These are phyloP conservation scores for Melozone crissalis DNA, from an alignment of 2,113 vertebrate species.

Conservation along the genomic window DNA sequence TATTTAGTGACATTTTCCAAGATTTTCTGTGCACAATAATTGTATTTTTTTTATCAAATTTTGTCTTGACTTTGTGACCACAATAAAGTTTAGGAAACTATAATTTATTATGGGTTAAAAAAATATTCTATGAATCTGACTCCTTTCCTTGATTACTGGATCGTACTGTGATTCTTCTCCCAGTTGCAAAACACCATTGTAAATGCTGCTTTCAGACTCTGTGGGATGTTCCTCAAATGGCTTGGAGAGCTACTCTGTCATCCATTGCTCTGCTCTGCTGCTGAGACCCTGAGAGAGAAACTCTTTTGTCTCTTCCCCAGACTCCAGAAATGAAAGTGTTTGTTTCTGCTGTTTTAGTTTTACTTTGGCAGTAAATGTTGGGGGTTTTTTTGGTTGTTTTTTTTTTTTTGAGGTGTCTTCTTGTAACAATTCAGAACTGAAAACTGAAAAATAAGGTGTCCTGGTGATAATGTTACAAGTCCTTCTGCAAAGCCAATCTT, in stretches of 20 bases:
- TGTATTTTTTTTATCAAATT: neutral
- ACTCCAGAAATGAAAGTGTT: neutral
- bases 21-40: constrained; percentile 4
- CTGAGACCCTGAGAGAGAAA: neutral
- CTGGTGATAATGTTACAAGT: neutral
- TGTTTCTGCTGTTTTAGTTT: neutral
- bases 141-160: constrained; percentile 35
- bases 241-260: neutral
- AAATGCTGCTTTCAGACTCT: neutral
- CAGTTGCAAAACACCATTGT: neutral
- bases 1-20: constrained; percentile 34
- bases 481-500: neutral
- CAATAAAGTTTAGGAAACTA: constrained; percentile 39
- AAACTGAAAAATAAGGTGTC: neutral
- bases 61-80: neutral
- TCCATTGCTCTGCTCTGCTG: neutral
- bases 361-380: neutral
- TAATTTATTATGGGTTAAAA: constrained; percentile 43
- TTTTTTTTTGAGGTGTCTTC: neutral
- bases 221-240: neutral
- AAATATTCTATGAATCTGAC: neutral
- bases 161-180: constrained; percentile 8
- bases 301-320: neutral
- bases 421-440: neutral
- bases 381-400: too few species aligned